These are phyloP conservation scores for Parnassius apollo DNA, from an alignment of 2,888 invertebrate species.

Conservation along the genomic window DNA sequence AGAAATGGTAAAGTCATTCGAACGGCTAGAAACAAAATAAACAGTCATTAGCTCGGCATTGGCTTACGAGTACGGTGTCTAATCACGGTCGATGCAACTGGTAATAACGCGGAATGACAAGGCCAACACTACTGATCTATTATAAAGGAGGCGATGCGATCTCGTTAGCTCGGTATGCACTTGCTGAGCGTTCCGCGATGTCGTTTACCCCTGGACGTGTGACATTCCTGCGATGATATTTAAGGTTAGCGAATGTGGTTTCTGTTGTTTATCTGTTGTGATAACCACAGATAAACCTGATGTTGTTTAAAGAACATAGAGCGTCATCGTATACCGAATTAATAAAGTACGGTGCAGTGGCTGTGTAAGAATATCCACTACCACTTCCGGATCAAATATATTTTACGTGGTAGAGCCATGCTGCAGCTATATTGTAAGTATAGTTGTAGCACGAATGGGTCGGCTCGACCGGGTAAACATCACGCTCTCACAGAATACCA, in stretches of 20 bases:
- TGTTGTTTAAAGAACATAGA: too few relatives aligned
- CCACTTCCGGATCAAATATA: too few relatives aligned
- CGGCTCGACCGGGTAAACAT: too few relatives aligned
- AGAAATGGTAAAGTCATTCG: conserved; percentile 23
- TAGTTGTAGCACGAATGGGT: too few relatives aligned
- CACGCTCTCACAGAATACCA: too few relatives aligned
- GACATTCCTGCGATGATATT: conserved; percentile 11
- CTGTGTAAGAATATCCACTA: too few relatives aligned
- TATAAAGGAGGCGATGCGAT: conserved; percentile 28
- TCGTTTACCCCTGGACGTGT: conserved; percentile 21
- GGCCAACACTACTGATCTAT: conserved; percentile 32
- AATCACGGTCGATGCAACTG: conserved; percentile 38
- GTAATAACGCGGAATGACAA: conserved; percentile 41
- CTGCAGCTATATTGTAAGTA: too few relatives aligned
- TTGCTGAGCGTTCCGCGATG: conserved; percentile 21
- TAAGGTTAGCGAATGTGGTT: not conserved
- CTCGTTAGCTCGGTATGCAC: conserved; percentile 31
- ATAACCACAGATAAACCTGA: too few relatives aligned
- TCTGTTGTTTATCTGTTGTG: too few relatives aligned
- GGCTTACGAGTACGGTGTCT: conserved; percentile 15
- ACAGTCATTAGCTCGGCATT: conserved; percentile 20
- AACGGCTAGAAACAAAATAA: conserved; percentile 28
- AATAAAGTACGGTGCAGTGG: too few relatives aligned
- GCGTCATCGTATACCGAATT: too few relatives aligned
- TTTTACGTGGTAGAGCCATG: too few relatives aligned